A percentile compares a stretch with the other conserved stretches of the same genome.
Evolutionary conservation across 2,888 invertebrate species (phyloP).

Genomic region (Linnaemya vulpina): DNA sequence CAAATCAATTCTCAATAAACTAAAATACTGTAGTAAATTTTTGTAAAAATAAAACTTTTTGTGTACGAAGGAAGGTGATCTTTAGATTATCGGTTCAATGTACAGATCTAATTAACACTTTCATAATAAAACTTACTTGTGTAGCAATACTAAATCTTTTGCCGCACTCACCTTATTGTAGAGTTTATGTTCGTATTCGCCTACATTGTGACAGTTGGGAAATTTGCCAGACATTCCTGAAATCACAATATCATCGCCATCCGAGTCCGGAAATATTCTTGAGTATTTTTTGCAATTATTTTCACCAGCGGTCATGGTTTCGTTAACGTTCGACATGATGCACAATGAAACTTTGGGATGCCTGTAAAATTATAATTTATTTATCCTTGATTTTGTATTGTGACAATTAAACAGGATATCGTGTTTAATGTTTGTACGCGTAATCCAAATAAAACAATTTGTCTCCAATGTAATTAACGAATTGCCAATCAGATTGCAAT

Average conservation of each 20-base stretch:
- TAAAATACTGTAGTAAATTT: no score
- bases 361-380: background rate
- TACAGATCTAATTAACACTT: no score
- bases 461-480: slow-evolving; percentile 73
- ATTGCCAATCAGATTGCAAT: slow-evolving; percentile 80
- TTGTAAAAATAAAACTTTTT: no score
- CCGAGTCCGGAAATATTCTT: slow-evolving; percentile 79
- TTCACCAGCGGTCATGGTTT: slow-evolving; percentile 37
- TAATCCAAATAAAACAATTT: slow-evolving; percentile 60
- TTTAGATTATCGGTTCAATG: no score
- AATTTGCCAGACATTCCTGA: slow-evolving; percentile 86
- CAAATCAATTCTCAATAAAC: no score
- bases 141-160: no score
- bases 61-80: no score
- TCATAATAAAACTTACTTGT: no score
- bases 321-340: slow-evolving; percentile 45
- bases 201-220: slow-evolving; percentile 86
- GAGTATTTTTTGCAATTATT: slow-evolving; percentile 78
- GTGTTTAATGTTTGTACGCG: background rate
- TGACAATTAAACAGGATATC: background rate
- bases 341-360: background rate
- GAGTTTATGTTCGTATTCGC: slow-evolving; percentile 86
- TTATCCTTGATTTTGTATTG: background rate
- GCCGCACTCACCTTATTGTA: slow-evolving; percentile 84
- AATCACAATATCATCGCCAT: slow-evolving; percentile 85